Evolutionary conservation across 2,113 vertebrate genomes (phyloP).

Genomic region (Panthera tigris): DNA sequence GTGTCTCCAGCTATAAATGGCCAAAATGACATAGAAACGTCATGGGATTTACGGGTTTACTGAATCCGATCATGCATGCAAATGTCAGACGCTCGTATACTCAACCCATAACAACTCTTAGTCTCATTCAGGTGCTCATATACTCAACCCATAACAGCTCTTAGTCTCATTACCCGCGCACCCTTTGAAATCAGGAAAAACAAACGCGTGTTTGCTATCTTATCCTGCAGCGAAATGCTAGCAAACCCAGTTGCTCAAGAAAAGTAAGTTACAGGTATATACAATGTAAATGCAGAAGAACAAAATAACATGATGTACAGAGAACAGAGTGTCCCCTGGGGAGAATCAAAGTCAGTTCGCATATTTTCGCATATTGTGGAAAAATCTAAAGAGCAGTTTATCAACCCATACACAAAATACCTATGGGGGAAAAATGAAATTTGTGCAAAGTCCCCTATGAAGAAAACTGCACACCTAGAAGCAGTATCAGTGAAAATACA

Average conservation of each 20-base stretch:
- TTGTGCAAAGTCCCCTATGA: neutral
- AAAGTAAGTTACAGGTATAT: neutral
- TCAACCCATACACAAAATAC: neutral
- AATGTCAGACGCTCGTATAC: neutral
- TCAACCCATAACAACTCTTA: neutral
- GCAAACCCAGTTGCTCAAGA: neutral
- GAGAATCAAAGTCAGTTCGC: neutral
- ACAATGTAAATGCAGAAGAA: neutral
- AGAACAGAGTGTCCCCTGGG: neutral
- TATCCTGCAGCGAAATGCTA: neutral
- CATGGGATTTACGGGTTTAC: neutral
- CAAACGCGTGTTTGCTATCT: neutral
- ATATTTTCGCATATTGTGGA: neutral
- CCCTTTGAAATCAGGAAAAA: neutral
- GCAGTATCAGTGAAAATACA: neutral
- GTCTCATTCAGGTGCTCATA: neutral
- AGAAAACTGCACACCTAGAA: neutral
- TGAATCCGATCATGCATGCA: neutral
- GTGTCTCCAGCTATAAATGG: neutral
- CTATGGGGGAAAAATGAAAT: neutral
- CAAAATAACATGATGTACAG: neutral
- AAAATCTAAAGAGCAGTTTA: neutral
- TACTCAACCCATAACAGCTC: neutral
- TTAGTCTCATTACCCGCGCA: neutral
- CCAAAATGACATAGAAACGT: neutral